Base-by-base conservation (phyloP, 2,888 invertebrate species). In the Agriopis aurantiaria region DNA sequence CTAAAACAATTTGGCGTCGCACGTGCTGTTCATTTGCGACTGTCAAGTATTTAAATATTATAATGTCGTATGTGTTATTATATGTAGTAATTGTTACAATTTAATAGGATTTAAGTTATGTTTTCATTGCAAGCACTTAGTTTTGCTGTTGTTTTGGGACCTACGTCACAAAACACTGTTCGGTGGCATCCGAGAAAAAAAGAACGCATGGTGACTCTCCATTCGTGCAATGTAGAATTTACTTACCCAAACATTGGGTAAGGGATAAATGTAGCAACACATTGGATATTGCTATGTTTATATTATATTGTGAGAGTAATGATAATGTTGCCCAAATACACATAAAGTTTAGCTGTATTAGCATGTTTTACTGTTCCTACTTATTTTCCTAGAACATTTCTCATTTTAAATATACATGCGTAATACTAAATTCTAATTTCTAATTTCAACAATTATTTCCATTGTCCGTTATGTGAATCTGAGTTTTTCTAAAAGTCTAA, bases 171-270 rank as follows among this genome's bases (percentile, higher is more conserved):
- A 33, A 53, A n/a, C 5, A 5, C 33, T 55, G 3, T 55, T 40
- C 40, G 11, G 11, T 5, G 5, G 10, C 9, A 8, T 51, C 49
- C 56, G 8, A 43, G 6, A 17, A 67, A 67, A 61, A 10, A 49
- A 0, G 6, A 53, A 46, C 6, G 0, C 3, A 68, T 68, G 52
- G 68, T 59, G 11, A 23, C 59, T 9, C 10, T 64, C 14, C 46
- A 17, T 12, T 63, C 63, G 55, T 63, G 69, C 64, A 59, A 53
- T 49, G 65, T 67, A 64, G 66, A 69, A 69, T 69, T 71, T 69
- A 68, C 61, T 66, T 71, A 73, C 57, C 60, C 65, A 71, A 68
- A 68, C 65, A 71, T 57, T 45, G 65, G 7, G 65, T 68, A 65
- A 65, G 61, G 68, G 68, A 68, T 71, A 71, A 71, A 62, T 53